phyloP scores from a whole-genome alignment of 2,797 vertebrate species.

The Moxostoma hubbsi region DNA sequence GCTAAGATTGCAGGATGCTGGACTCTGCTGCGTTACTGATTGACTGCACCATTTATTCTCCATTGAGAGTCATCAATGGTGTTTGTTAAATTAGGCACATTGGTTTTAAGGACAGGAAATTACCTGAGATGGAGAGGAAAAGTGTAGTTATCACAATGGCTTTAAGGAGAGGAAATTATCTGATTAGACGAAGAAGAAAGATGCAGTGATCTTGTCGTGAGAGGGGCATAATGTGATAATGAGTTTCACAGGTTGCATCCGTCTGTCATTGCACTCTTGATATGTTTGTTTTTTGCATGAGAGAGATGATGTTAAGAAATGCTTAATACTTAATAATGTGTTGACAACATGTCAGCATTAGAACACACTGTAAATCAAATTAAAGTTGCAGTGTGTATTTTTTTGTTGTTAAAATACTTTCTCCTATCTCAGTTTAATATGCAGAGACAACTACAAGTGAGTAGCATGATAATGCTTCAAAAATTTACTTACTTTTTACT shows the following conservation, averaged over 20 bases:
- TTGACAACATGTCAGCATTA: neutral
- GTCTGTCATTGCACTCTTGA: neutral
- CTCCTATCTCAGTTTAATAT: too few species aligned
- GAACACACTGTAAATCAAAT: neutral
- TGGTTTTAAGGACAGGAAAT: slow-evolving; percentile 21
- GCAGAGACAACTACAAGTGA: too few species aligned
- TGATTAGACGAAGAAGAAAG: neutral
- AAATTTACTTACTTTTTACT: too few species aligned
- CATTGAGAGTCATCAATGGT: slow-evolving; percentile 25
- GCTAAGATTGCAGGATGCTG: slow-evolving; percentile 37
- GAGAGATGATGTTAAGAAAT: slow-evolving; percentile 8
- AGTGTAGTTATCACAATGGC: slow-evolving; percentile 14
- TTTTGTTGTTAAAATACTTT: too few species aligned
- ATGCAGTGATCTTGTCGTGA: too few species aligned
- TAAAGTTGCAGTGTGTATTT: neutral
- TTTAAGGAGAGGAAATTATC: slow-evolving; percentile 23
- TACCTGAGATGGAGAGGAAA: slow-evolving; percentile 12
- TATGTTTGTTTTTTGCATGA: slow-evolving; percentile 14
- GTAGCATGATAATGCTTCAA: too few species aligned
- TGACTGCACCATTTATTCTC: slow-evolving; percentile 22
- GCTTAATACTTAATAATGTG: slow-evolving; percentile 2
- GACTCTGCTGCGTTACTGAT: slow-evolving; percentile 34
- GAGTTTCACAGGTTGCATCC: slow-evolving; percentile 5
- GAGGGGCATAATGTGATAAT: neutral
- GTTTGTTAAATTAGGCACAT: slow-evolving; percentile 34